phyloP scores from a whole-genome alignment of 2,113 vertebrate genomes.

The Emydura subglobosa region DNA sequence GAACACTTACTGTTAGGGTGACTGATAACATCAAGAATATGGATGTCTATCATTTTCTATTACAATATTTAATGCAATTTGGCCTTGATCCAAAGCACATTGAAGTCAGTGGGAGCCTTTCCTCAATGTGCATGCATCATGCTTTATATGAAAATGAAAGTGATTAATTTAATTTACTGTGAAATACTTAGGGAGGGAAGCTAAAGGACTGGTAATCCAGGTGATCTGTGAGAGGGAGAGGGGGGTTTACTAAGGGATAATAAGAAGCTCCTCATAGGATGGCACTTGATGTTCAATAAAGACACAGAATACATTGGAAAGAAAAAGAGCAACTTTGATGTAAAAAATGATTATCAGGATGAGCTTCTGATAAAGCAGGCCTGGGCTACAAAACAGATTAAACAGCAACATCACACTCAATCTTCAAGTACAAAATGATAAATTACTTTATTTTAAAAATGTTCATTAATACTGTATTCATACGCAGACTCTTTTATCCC shows the following conservation, averaged over 20 bases:
- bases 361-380: background rate
- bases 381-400: background rate
- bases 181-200: background rate
- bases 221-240: background rate
- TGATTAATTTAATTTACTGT: background rate
- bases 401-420: background rate
- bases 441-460: background rate
- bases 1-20: background rate
- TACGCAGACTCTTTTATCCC: background rate
- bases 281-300: background rate
- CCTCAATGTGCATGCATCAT: background rate
- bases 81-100: background rate
- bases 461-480: background rate
- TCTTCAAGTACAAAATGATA: background rate
- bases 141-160: background rate
- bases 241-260: background rate
- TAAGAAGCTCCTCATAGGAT: background rate
- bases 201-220: background rate
- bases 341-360: slow-evolving; percentile 17
- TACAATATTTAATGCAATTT: background rate
- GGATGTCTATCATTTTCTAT: background rate
- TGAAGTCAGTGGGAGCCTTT: background rate
- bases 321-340: background rate
- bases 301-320: background rate
- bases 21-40: background rate